Conservation (phyloP, 2,113 vertebrate genomes). For the Scomber japonicus region DNA sequence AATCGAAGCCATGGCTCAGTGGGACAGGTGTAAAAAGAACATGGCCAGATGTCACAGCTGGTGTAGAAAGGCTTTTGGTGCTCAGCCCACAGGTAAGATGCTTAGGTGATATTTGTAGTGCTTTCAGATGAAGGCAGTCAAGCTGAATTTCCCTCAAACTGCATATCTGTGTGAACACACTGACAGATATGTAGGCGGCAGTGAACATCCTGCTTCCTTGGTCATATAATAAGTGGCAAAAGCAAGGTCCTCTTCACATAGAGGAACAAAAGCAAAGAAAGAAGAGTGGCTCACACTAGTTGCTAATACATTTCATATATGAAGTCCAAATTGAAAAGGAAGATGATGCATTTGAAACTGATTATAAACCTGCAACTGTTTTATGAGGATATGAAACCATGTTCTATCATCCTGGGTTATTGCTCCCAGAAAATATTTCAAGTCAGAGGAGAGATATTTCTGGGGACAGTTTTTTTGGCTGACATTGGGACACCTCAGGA, state of each 20-base stretch:
- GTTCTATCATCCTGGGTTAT: background rate
- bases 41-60: constrained; percentile 31
- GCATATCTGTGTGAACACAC: constrained; percentile 18
- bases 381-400: background rate
- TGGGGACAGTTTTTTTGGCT: constrained; percentile 41
- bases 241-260: constrained; percentile 39
- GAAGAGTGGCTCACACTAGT: background rate
- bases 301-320: background rate
- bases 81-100: constrained; percentile 12
- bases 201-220: constrained; percentile 30
- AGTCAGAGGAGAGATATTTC: constrained; percentile 32
- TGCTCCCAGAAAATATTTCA: constrained; percentile 7
- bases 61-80: background rate
- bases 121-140: constrained; percentile 22
- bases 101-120: constrained; percentile 19
- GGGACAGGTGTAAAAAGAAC: constrained; percentile 23
- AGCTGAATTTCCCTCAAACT: constrained; percentile 1
- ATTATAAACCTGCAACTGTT: background rate
- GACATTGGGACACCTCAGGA: constrained; percentile 59
- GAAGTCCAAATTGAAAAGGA: background rate
- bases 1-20: background rate
- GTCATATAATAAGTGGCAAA: constrained; percentile 34
- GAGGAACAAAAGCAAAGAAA: constrained; percentile 3
- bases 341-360: background rate
- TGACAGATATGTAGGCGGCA: constrained; percentile 29